Base-by-base conservation (phyloP, 92 coral and sea anemone genomes). In the Galaxea fascicularis region DNA sequence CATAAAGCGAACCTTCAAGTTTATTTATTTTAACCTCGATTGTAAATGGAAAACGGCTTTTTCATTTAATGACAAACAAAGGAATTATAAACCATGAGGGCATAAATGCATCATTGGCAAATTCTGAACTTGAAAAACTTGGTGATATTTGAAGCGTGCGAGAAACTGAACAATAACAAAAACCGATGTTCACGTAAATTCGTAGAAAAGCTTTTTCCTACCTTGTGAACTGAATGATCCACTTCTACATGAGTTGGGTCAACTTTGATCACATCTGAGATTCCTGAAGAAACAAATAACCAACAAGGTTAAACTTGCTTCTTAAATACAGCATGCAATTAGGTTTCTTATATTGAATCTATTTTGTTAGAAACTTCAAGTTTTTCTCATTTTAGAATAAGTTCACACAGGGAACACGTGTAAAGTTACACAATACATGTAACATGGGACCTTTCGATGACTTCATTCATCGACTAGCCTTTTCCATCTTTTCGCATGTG, bases 241-340 rank as follows among this genome's bases (percentile, higher is more conserved):
- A 27, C 86, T 41, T 82, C 86, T 12, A 82, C 22, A 22, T 78
- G 77, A 9, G 86, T 52, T 1, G 86, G 70, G 21, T 21, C 39
- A 41, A 82, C 60, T 17, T 41, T 70, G 11, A 82, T 41, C 18
- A 82, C 47, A 15, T 71, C 86, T 57, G 45, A 29, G 29, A 73
- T 28, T 45, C 86, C 86, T 82, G 15, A 0, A 59, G 60, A 69
- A 57, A 81, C 45, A 49, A 65, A 49, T 18, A 28, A 27, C 11
- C 58, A 46, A 35, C 4, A 39, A 18, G 30, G 29, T 35, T 22
- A 58, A 27, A n/a, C 24, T 31, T 53, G 30, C 24, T 31, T 53
- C 39, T 2, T 22, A 45, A 73, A 11, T 22, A 72, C n/a, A 72
- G 17, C 54, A 52, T 27, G 18, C n/a, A 10, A n/a, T n/a, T n/a